Percentiles rank a stretch among this genome's conserved stretches.
Evolutionary conservation across 2,113 vertebrate species (phyloP).

Genomic region (Circaetus cinerascens): DNA sequence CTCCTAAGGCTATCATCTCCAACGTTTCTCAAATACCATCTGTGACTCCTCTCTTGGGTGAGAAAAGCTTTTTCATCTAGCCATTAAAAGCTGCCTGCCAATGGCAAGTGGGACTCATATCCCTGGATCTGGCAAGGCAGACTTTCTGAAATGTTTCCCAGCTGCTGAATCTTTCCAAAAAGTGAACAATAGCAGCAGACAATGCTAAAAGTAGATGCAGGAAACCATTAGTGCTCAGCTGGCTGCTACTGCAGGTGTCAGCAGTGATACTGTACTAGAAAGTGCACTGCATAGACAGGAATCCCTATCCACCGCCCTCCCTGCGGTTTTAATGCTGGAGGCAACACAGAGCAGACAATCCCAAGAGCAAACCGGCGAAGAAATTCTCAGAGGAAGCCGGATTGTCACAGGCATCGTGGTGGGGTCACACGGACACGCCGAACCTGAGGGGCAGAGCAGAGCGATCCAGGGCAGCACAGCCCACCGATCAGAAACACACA

Average conservation of each 20-base stretch:
- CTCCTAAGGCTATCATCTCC: background rate
- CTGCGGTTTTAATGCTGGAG: background rate
- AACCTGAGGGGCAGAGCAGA: background rate
- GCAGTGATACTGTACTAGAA: background rate
- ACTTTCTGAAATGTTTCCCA: conserved; percentile 51
- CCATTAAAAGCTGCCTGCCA: conserved; percentile 36
- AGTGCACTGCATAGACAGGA: background rate
- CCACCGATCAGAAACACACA: background rate
- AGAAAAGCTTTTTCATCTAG: conserved; percentile 5
- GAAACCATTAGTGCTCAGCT: background rate
- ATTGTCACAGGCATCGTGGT: accelerated
- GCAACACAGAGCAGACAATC: background rate
- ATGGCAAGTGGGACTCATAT: background rate
- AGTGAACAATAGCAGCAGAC: conserved; percentile 11
- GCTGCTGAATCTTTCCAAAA: conserved; percentile 13
- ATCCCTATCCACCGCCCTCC: background rate
- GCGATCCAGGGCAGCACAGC: accelerated
- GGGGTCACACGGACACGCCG: background rate
- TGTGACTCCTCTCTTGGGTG: background rate
- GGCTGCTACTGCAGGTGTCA: conserved; percentile 16
- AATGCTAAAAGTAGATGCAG: conserved; percentile 17
- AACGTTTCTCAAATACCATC: background rate
- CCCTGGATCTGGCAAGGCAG: conserved; percentile 34
- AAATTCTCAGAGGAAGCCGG: background rate
- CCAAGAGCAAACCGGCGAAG: accelerated